A percentile compares a stretch with the other conserved stretches of the same genome.
These are phyloP conservation scores for Neelides sp. DNA, from an alignment of 1,140 invertebrate genomes.

Conservation along the genomic window DNA sequence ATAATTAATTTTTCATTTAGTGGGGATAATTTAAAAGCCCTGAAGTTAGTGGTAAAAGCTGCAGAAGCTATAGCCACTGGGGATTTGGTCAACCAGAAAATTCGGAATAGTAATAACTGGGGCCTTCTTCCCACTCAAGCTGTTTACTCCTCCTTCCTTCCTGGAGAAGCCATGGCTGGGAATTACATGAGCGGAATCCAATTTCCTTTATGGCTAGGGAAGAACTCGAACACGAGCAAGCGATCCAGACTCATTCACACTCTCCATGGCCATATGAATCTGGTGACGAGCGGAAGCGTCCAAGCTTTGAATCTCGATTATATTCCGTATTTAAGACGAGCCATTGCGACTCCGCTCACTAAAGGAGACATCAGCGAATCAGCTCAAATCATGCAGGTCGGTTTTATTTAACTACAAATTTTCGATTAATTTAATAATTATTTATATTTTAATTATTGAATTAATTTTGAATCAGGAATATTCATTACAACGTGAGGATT, in stretches of 20 bases:
- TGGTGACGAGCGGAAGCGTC: slow-evolving; percentile 57
- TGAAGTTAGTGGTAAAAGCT: slow-evolving; percentile 59
- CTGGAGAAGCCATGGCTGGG: slow-evolving; percentile 72
- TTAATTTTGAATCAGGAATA: slow-evolving; percentile 46
- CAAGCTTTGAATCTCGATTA: slow-evolving; percentile 73
- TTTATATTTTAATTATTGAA: background rate
- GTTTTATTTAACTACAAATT: background rate
- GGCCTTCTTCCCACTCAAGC: slow-evolving; percentile 80
- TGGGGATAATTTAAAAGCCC: slow-evolving; percentile 35
- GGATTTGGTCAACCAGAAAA: slow-evolving; percentile 69
- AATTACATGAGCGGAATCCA: slow-evolving; percentile 58
- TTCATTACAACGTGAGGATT: slow-evolving; percentile 74
- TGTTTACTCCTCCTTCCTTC: slow-evolving; percentile 79
- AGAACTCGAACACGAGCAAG: slow-evolving; percentile 75
- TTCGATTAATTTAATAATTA: background rate
- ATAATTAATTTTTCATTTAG: slow-evolving; percentile 21
- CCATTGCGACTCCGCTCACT: slow-evolving; percentile 59
- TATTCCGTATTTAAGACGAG: slow-evolving; percentile 52
- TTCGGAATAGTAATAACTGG: slow-evolving; percentile 70
- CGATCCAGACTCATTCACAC: slow-evolving; percentile 68
- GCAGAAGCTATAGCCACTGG: slow-evolving; percentile 73
- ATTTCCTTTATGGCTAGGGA: slow-evolving; percentile 92
- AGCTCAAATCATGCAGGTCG: slow-evolving; percentile 51
- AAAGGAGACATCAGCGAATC: slow-evolving; percentile 55
- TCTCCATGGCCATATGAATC: slow-evolving; percentile 58